These are phyloP conservation scores for Lordiphosa collinella DNA, from an alignment of 1,140 invertebrate species.

Conservation along the genomic window DNA sequence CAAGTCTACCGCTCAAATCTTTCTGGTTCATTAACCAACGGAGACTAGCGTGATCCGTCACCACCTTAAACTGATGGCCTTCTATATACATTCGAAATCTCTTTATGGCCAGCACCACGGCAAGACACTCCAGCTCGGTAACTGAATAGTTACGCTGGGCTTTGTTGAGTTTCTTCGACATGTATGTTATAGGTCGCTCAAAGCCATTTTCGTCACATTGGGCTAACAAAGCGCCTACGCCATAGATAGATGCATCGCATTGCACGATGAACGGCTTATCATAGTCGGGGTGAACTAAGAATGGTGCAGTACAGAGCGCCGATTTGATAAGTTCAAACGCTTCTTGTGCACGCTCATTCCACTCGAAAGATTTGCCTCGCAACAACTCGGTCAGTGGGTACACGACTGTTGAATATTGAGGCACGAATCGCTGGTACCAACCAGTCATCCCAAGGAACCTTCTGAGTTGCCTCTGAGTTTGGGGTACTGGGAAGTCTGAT, in stretches of 20 bases:
- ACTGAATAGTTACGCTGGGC: not conserved
- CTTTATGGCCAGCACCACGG: not conserved
- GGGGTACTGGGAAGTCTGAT: not conserved
- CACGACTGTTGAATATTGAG: not conserved
- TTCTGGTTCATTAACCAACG: too few species aligned
- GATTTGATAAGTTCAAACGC: slow-evolving; percentile 5
- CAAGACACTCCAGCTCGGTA: not conserved
- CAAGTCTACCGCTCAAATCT: too few species aligned
- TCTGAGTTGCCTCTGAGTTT: not conserved
- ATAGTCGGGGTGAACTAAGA: not conserved
- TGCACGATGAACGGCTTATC: slow-evolving; percentile 5
- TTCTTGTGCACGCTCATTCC: not conserved
- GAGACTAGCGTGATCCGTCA: too few species aligned
- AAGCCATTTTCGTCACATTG: not conserved
- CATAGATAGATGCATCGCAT: not conserved
- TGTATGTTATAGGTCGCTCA: not conserved
- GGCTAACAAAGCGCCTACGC: not conserved
- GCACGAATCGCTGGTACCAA: slow-evolving; percentile 5
- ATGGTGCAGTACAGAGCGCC: not conserved
- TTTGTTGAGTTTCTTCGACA: not conserved
- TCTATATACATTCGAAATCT: not conserved
- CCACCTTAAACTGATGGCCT: not conserved
- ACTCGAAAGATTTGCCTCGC: not conserved
- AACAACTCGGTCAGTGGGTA: not conserved
- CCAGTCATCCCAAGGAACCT: not conserved